Evolutionary conservation across 1,140 invertebrate species (phyloP), one percentile per base, ranked within the genome.

Genomic region (Ceratina calcarata): DNA sequence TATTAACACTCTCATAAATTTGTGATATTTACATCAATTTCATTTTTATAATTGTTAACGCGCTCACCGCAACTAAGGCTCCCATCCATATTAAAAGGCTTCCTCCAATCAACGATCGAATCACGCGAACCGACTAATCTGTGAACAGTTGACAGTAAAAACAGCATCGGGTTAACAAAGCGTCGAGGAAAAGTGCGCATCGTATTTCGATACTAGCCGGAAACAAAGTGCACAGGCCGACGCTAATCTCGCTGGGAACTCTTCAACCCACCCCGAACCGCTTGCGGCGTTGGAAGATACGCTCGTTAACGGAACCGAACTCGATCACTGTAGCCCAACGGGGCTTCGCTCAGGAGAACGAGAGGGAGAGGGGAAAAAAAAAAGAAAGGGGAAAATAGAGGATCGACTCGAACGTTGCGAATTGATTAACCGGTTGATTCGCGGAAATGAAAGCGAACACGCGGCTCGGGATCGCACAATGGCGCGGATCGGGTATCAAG

Each of bases 391-490:
- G 3, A 0, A 4, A 32, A 68, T 7, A 32, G n/a, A 24, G 58
- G 16, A 45, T 45, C 37, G 37, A 6, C 37, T 10, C 6, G 61
- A 51, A 37, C 22, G 62, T 66, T 58, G 58, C 37, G 68, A 77
- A 81, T 69, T 49, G 69, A 76, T 84, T 76, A 70, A 65, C 53
- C 58, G 53, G 49, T n/a, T 67, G 37, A 69, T 75, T 71, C 49
- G 57, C 65, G 67, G 79, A 85, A 80, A 81, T 22, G 58, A 85
- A 85, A 72, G 74, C 51, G 70, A 62, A 16, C 66, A 60, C 32
- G 24, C 24, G 65, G 79, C 60, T 65, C 60, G 27, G 45, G 51
- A 32, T 51, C 66, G 68, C 65, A 78, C 58, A 55, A 51, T 18
- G 65, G 15, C 55, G 53, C 53, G 62, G 80, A 78, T 74, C 58